Conservation (phyloP, 30 jellyfish, hydroid and myxozoan species). For the Aurelia aurita region DNA sequence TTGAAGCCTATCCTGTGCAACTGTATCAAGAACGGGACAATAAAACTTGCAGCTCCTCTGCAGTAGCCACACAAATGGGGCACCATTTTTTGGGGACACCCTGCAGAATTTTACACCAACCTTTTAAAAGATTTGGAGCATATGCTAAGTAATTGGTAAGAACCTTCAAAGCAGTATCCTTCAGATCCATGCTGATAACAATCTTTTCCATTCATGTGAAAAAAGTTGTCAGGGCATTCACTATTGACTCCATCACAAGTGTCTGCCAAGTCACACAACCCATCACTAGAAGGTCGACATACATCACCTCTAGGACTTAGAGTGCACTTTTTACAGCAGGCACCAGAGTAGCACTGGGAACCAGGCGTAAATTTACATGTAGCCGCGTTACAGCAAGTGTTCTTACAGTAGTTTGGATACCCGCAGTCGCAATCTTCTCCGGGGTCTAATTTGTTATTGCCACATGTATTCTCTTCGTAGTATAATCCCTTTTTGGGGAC, state of each 20-base stretch:
- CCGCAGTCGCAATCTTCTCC: conserved; percentile 83
- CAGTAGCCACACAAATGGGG: too few species aligned
- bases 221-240: conserved; percentile 44
- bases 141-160: too few species aligned
- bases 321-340: conserved; percentile 51
- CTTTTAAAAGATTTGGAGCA: too few species aligned
- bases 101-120: too few species aligned
- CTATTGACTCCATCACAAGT: conserved; percentile 54
- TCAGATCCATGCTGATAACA: conserved; percentile 30
- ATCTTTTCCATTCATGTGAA: conserved; percentile 35
- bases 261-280: conserved; percentile 46
- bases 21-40: too few species aligned
- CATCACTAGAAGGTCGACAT: conserved; percentile 46
- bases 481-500: conserved; percentile 24
- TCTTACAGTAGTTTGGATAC: conserved; percentile 29
- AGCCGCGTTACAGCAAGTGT: conserved; percentile 63
- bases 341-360: conserved; percentile 57
- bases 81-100: too few species aligned
- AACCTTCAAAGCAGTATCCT: conserved; percentile 58
- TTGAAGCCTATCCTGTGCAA: too few species aligned
- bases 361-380: conserved; percentile 68
- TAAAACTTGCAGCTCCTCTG: too few species aligned
- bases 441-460: conserved; percentile 56
- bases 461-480: conserved; percentile 38
- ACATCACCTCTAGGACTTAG: conserved; percentile 23